A percentile compares a stretch with the other conserved stretches of the same genome.
Conservation (phyloP, 2,113 vertebrate species). For the Piprites chloris region DNA sequence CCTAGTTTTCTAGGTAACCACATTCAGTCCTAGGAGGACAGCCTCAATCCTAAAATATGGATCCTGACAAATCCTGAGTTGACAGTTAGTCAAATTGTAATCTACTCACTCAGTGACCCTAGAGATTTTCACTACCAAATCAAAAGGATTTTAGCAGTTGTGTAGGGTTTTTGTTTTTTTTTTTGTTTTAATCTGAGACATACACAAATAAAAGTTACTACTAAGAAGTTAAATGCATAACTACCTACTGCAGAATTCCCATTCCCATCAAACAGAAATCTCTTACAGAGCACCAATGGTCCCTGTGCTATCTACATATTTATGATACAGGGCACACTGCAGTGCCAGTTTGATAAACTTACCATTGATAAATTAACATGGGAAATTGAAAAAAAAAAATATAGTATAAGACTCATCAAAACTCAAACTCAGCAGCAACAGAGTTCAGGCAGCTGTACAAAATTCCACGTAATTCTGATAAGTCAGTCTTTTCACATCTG, state of each 20-base stretch:
- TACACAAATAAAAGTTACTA: background rate
- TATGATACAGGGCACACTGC: background rate
- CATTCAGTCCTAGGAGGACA: background rate
- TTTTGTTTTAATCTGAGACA: background rate
- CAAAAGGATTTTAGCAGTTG: background rate
- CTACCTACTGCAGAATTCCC: background rate
- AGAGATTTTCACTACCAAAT: background rate
- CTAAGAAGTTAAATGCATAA: background rate
- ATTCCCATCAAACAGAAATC: background rate
- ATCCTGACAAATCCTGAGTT: background rate
- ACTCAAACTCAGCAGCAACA: background rate
- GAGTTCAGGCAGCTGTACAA: background rate
- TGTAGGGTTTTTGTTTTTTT: background rate
- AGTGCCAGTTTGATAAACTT: background rate
- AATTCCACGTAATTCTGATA: slow-evolving; percentile 9
- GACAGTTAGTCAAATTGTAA: background rate
- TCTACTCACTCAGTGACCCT: background rate
- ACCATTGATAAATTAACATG: background rate
- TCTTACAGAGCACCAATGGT: background rate
- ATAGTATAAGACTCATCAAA: background rate
- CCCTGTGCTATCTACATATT: background rate
- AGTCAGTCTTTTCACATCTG: background rate
- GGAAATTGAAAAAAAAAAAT: background rate
- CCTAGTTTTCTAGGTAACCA: background rate
- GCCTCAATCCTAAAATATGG: background rate